Conservation (phyloP, 1,140 invertebrate genomes). For the Orussus abietinus region DNA sequence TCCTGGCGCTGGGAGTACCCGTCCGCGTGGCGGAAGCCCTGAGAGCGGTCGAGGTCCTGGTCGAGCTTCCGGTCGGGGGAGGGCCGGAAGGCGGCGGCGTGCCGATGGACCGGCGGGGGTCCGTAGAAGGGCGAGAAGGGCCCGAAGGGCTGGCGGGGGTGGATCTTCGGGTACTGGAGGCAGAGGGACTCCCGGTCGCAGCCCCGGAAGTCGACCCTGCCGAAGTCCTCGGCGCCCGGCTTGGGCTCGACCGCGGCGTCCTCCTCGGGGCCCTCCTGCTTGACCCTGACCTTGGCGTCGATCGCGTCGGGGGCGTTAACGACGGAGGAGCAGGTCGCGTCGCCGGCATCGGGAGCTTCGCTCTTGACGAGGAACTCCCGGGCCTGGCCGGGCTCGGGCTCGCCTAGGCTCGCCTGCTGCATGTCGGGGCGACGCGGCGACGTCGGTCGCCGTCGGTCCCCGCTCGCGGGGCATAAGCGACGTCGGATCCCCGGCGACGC, state of each 20-base stretch:
- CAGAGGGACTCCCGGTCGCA: too few relatives aligned
- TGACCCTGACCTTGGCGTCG: slow-evolving; percentile 27
- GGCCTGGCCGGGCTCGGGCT: slow-evolving; percentile 8
- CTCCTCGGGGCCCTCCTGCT: slow-evolving; percentile 20
- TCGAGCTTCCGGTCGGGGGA: slow-evolving; percentile 8
- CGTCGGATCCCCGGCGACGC: slow-evolving; percentile 1
- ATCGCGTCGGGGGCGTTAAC: background rate
- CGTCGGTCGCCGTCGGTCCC: slow-evolving; percentile 11
- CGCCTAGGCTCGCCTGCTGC: slow-evolving; percentile 36
- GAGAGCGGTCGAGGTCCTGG: background rate
- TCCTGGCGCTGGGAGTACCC: background rate
- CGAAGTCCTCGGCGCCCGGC: too few relatives aligned
- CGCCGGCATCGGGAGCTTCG: slow-evolving; percentile 7
- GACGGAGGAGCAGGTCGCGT: slow-evolving; percentile 4
- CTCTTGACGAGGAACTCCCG: slow-evolving; percentile 12
- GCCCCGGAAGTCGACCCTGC: too few relatives aligned
- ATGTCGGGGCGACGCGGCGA: slow-evolving; percentile 19
- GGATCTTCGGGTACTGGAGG: background rate
- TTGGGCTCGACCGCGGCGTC: slow-evolving; percentile 1
- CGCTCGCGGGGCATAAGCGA: too few relatives aligned
- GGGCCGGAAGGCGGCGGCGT: slow-evolving; percentile 13
- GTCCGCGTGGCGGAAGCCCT: background rate
- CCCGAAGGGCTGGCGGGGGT: slow-evolving; percentile 18
- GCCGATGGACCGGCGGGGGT: slow-evolving; percentile 13
- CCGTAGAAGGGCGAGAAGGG: slow-evolving; percentile 22